Base-by-base conservation (phyloP, 2,113 vertebrate species). In the Platanista minor region DNA sequence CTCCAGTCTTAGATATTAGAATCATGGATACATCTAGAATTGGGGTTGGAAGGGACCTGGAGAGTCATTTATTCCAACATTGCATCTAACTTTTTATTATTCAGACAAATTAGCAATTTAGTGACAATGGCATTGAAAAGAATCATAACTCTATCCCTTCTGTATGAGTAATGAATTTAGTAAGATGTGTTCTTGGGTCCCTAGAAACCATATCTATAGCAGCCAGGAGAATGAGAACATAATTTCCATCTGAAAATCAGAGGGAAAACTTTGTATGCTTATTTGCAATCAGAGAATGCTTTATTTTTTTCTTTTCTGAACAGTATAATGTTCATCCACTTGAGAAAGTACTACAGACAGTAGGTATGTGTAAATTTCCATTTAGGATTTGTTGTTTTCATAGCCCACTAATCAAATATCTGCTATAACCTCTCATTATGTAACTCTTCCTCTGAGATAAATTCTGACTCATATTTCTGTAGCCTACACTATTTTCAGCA, bases 301-400 rank as follows among this genome's bases (percentile, higher is more conserved):
- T 87, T 72, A 62, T 90, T 94, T 97, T 93, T 98, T 97, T 89
- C n/a, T 67, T 78, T 61, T 90, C 57, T 41, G 86, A 27, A 10
- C 49, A 13, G 13, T 54, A 66, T 33, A 91, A 75, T 77, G 52
- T 41, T 1, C 31, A 94, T 14, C 17, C 5, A 93, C 86, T 92
- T 91, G 71, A 86, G 46, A 85, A 88, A 95, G 33, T 78, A 87
- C 25, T 62, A 62, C 12, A 91, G 91, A 46, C 23, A 69, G 10
- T 57, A 88, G 12, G 9, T 77, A 21, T 57, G 12, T 21, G 46
- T 94, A 89, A 64, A 87, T 94, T 80, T 82, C 5, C 31, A 86
- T 61, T 91, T 27, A 90, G 1, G 2, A 18, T 49, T 94, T 91
- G 15, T 20, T 85, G 29, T n/a, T 91, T 89, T 96, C 86, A 36